Evolutionary conservation across 2,113 vertebrate species (phyloP).

Genomic region (Notarius lentiginosus): DNA sequence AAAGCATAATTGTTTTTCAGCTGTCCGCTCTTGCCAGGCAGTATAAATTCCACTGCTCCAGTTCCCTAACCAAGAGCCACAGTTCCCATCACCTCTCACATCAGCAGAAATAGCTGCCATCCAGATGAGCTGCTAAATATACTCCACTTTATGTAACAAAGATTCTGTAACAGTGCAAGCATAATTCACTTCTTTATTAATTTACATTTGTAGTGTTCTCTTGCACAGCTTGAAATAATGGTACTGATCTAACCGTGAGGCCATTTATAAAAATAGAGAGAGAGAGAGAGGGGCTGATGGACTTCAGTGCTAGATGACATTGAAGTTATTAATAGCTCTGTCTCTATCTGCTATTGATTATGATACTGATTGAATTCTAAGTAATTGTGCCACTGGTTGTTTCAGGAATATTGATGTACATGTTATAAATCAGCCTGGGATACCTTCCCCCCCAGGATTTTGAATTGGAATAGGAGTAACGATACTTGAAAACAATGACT

Average conservation of each 20-base stretch:
- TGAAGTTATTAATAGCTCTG: constrained; percentile 44
- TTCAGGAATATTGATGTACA: constrained; percentile 25
- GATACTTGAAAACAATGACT: background rate
- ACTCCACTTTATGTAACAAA: constrained; percentile 36
- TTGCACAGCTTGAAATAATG: constrained; percentile 39
- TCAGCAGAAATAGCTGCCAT: constrained; percentile 34
- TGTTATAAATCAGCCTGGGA: constrained; percentile 27
- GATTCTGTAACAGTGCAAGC: constrained; percentile 23
- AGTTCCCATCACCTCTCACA: constrained; percentile 22
- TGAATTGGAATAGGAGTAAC: background rate
- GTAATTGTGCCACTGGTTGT: constrained; percentile 35
- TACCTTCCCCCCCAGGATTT: background rate
- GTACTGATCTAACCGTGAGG: constrained; percentile 34
- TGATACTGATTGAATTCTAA: constrained; percentile 48
- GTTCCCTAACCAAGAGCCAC: constrained; percentile 34
- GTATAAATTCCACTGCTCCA: constrained; percentile 36
- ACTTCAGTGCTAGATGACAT: background rate
- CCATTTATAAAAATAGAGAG: constrained; percentile 38
- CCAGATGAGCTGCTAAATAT: constrained; percentile 47
- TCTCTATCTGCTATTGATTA: constrained; percentile 32
- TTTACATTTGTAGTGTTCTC: constrained; percentile 37
- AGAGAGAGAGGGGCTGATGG: background rate
- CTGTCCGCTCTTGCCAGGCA: constrained; percentile 17
- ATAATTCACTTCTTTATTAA: constrained; percentile 48
- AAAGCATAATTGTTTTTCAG: constrained; percentile 31